Evolutionary conservation across 2,888 invertebrate species (phyloP).

Genomic region (Unio pictorum): DNA sequence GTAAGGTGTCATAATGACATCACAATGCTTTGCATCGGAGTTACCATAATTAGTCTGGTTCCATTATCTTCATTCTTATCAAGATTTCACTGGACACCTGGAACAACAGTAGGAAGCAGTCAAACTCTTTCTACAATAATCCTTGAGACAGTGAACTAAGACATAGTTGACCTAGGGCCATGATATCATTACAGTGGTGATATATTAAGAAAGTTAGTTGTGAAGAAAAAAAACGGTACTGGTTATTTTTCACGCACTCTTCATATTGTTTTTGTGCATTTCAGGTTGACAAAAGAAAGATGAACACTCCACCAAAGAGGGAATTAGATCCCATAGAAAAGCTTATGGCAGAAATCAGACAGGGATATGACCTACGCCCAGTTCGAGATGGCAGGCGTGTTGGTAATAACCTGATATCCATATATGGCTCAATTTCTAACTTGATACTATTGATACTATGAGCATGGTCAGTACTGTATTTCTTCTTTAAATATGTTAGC

Average conservation of each 20-base stretch:
- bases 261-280: conserved; percentile 5
- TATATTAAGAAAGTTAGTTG: no score
- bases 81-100: no score
- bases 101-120: no score
- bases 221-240: background rate
- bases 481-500: no score
- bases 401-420: conserved; percentile 25
- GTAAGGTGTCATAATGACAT: no score
- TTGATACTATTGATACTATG: no score
- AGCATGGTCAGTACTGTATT: no score
- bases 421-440: no score
- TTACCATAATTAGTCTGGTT: no score
- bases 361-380: conserved; percentile 52
- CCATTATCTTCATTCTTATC: no score
- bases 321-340: conserved; percentile 58
- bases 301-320: conserved; percentile 52
- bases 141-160: background rate
- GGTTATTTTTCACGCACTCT: background rate
- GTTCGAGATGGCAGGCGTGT: conserved; percentile 51
- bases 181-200: background rate
- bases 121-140: no score
- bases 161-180: background rate
- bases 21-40: no score
- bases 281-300: conserved; percentile 60
- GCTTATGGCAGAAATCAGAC: conserved; percentile 61